Evolutionary conservation across 64 coral and sea anemone species (phyloP).

Genomic region (Hydrozoanthus tunicans): DNA sequence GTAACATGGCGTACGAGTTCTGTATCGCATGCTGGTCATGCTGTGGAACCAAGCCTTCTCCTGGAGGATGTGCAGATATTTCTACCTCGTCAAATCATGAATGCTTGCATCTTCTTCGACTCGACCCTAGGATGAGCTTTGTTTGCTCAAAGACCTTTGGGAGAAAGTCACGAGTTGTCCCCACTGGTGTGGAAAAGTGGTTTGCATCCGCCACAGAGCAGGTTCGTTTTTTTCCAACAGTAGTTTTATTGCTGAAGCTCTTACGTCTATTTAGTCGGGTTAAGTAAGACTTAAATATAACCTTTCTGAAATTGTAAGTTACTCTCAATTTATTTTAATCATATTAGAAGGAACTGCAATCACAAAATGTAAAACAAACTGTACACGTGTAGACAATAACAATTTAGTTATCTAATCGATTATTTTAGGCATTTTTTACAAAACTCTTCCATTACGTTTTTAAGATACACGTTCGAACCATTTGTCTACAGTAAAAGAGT

Average conservation of each 20-base stretch:
- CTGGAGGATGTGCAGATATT: background rate
- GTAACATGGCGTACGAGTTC: background rate
- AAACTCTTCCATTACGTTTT: no score
- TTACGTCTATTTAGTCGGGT: background rate
- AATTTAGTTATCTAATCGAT: no score
- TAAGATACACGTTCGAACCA: no score
- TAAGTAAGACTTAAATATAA: background rate
- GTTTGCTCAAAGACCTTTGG: conserved; percentile 30
- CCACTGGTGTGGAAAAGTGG: conserved; percentile 16
- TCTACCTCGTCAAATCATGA: background rate
- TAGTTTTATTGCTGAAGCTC: background rate
- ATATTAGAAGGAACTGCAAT: no score
- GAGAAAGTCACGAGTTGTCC: background rate
- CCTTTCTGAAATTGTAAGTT: no score
- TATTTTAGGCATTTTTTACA: no score
- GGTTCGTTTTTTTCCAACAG: background rate
- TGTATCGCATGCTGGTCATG: conserved; percentile 9
- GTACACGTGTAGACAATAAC: no score
- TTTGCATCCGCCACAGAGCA: background rate
- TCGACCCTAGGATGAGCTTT: background rate
- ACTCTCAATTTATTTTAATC: no score
- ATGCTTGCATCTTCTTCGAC: conserved; percentile 1
- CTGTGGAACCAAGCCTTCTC: background rate
- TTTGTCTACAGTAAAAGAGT: no score
- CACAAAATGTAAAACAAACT: no score